These are phyloP conservation scores for Aporrectodea caliginosa DNA, from an alignment of 1,140 invertebrate genomes.

Conservation along the genomic window DNA sequence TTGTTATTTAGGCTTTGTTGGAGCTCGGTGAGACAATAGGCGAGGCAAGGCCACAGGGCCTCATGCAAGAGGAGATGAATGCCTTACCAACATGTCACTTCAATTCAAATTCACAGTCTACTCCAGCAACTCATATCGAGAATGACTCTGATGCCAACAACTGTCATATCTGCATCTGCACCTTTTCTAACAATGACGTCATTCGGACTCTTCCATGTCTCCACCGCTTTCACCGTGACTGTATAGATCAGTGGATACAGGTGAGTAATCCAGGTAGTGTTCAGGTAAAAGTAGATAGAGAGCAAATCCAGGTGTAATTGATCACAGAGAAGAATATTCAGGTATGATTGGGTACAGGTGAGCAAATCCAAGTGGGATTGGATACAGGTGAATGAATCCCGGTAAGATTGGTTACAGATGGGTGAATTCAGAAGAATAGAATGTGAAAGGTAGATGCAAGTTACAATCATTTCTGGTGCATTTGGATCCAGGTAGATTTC, in stretches of 20 bases:
- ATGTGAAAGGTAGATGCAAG: no score
- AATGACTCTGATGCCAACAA: background rate
- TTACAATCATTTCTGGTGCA: no score
- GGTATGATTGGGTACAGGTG: no score
- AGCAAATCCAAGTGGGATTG: background rate
- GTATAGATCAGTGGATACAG: conserved; percentile 30
- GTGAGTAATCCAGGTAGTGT: background rate
- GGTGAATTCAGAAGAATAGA: no score
- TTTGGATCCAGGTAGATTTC: no score
- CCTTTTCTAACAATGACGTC: conserved; percentile 8
- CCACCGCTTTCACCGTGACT: conserved; percentile 25
- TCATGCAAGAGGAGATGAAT: conserved; percentile 17
- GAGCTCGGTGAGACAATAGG: background rate
- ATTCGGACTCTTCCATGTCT: conserved; percentile 27
- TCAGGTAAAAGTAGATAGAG: background rate
- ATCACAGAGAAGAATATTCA: background rate
- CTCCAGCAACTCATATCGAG: background rate
- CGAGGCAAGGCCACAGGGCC: background rate
- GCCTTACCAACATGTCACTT: conserved; percentile 18
- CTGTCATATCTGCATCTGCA: conserved; percentile 25
- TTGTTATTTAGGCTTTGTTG: conserved; percentile 1
- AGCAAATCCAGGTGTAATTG: background rate
- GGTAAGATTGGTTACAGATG: background rate
- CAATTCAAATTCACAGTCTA: background rate
- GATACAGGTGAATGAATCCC: background rate